Evolutionary conservation across 2,113 vertebrate genomes (phyloP).

Genomic region (Lates calcarifer): DNA sequence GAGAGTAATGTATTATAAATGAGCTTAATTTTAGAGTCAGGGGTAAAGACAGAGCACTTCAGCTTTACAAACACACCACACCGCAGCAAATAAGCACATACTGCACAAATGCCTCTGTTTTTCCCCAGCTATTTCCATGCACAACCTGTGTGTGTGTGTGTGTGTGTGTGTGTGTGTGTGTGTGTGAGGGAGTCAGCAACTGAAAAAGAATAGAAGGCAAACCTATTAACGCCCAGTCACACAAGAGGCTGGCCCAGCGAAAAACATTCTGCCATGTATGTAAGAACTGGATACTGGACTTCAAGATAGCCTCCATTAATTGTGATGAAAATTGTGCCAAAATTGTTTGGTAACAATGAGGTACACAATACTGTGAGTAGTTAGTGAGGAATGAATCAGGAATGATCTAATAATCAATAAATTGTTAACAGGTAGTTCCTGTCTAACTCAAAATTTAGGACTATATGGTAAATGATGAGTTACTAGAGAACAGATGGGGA

Average conservation of each 20-base stretch:
- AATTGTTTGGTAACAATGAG: no score
- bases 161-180: background rate
- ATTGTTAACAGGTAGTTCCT: no score
- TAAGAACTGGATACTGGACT: no score
- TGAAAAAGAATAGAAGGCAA: conserved; percentile 28
- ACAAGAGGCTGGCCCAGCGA: background rate
- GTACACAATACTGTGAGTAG: no score
- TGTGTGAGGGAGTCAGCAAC: conserved; percentile 2
- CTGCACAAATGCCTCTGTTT: background rate
- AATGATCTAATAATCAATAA: no score
- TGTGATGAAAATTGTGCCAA: no score
- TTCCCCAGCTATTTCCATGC: background rate
- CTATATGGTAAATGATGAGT: no score
- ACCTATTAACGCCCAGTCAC: background rate
- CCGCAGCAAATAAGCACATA: conserved; percentile 42
- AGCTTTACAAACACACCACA: conserved; percentile 34
- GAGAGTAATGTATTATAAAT: conserved; percentile 46
- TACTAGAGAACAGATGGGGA: no score
- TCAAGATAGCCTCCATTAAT: no score
- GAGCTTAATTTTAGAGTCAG: conserved; percentile 47
- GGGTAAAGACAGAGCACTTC: conserved; percentile 29
- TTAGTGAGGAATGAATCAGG: no score
- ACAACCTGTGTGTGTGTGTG: background rate
- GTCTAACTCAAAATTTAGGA: no score
- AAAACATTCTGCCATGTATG: background rate